Conservation (phyloP, 2,113 vertebrate species). For the Zapornia atra region DNA sequence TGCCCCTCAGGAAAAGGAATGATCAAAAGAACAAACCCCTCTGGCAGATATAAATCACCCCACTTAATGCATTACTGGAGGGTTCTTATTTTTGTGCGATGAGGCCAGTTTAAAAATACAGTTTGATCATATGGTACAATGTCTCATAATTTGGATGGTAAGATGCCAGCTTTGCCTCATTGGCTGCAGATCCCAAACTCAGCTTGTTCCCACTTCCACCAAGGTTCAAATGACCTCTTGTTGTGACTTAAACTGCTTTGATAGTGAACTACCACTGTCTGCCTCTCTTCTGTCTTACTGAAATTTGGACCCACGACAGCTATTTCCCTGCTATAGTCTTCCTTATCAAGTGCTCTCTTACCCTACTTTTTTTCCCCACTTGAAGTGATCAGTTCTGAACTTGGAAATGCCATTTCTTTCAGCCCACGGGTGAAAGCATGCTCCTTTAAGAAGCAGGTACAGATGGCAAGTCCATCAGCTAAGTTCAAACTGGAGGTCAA, state of each 20-base stretch:
- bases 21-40: constrained; percentile 58
- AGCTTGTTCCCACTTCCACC: neutral
- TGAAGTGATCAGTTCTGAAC: constrained; percentile 52
- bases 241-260: neutral
- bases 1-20: constrained; percentile 35
- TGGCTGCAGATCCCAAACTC: neutral
- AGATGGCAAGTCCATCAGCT: constrained; percentile 70
- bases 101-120: neutral
- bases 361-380: neutral
- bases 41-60: constrained; percentile 63
- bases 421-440: neutral
- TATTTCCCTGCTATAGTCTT: neutral
- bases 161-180: neutral
- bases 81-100: neutral
- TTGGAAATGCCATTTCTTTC: constrained; percentile 46
- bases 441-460: constrained; percentile 55
- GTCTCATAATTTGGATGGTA: neutral
- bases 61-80: constrained; percentile 17
- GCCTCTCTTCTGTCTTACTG: neutral
- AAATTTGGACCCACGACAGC: neutral
- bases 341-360: neutral
- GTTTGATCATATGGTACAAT: neutral
- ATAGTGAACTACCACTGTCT: neutral
- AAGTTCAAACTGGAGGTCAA: constrained; percentile 65
- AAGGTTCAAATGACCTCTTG: neutral